phyloP scores from a whole-genome alignment of 2,797 vertebrate species.

The Hemitrygon akajei region DNA sequence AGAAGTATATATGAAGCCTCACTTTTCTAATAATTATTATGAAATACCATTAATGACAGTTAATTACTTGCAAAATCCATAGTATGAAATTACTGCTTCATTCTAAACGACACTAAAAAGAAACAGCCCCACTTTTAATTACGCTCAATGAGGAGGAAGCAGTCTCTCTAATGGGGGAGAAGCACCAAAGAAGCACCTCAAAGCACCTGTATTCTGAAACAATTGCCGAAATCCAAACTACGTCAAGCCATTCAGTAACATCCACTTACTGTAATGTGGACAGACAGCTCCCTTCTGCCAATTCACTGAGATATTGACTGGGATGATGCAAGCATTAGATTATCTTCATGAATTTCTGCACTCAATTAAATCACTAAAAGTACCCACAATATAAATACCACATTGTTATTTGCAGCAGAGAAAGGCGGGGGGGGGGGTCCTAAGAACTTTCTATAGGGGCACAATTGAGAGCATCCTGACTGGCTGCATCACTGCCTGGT shows the following conservation, averaged over 20 bases:
- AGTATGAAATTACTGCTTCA: background rate
- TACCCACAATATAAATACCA: background rate
- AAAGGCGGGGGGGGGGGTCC: background rate
- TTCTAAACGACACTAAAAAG: background rate
- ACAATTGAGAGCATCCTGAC: too few species aligned
- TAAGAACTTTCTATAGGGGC: too few species aligned
- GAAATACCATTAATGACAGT: background rate
- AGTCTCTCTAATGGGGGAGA: background rate
- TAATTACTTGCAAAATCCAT: background rate
- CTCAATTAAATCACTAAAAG: conserved; percentile 14
- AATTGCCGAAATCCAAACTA: background rate
- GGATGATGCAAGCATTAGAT: background rate
- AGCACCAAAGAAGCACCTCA: background rate
- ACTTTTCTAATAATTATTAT: background rate
- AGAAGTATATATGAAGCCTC: too few species aligned
- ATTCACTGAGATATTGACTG: background rate
- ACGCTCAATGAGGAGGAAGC: background rate
- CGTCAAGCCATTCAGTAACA: background rate
- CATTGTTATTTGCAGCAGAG: background rate
- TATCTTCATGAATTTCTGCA: conserved; percentile 3
- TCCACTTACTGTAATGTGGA: conserved; percentile 19
- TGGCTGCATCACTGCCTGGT: too few species aligned
- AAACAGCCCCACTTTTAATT: background rate
- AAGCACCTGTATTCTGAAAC: background rate
- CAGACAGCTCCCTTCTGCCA: background rate